Base-by-base conservation (phyloP, 2,113 vertebrate genomes). In the Hystrix cristata region DNA sequence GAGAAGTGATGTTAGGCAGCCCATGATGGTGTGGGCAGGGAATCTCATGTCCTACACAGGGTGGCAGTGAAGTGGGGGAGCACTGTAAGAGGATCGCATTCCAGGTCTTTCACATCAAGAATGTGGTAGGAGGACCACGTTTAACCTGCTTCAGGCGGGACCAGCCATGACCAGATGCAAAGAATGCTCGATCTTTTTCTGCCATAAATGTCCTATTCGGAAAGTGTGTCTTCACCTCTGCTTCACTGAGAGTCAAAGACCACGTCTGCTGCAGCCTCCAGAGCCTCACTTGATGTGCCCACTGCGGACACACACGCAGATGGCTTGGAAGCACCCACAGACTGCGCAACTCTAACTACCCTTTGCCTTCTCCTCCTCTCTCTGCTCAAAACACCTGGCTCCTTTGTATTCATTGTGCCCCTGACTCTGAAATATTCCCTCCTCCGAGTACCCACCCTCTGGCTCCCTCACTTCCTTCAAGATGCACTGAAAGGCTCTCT, bases 21-120 rank as follows among this genome's bases (percentile, higher is more conserved):
- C 51, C 25, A 0, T 12, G 18, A 55, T 2, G 34, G 69, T 60
- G 4, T 1, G 55, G 69, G 38, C 64, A 46, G 67, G 38, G 46
- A 65, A 51, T 16, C 83, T 60, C 29, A 18, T 48, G 80, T 27
- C 74, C 23, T 3, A 1, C 0, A 13, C 31, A 27, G 84, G 86
- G 7, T 15, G 19, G 38, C 25, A 23, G 25, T 3, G 53, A 34
- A 62, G 23, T 29, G 7, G 7, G 25, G 43, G 57, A 16, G 34
- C 1, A 2, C 1, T 31, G 10, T 1, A 7, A n/a, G 38, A 19
- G 29, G 23, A 3, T 0, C 7, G 11, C 9, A 21, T 2, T 43
- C 27, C 72, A 16, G 62, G 55, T 62, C 92, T 29, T n/a, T 62
- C 29, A 29, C 0, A 23, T 23, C 14, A 0, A 72, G 21, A 51